These are phyloP conservation scores for Coelopa frigida DNA, from an alignment of 1,140 invertebrate genomes.

Conservation along the genomic window DNA sequence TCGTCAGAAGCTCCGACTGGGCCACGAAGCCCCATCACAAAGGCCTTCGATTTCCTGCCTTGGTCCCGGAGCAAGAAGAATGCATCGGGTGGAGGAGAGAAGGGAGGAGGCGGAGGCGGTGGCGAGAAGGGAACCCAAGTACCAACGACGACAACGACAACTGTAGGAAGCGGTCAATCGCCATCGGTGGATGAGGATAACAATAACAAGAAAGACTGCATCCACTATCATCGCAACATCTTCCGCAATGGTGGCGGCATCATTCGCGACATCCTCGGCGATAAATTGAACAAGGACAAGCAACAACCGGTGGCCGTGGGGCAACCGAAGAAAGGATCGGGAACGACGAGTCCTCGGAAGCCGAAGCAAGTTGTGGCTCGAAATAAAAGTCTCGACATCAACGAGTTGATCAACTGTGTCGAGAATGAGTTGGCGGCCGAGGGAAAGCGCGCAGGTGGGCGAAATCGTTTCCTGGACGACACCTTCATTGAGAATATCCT, in stretches of 20 bases:
- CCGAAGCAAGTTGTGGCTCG: conserved; percentile 27
- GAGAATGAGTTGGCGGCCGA: conserved; percentile 21
- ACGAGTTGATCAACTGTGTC: conserved; percentile 33
- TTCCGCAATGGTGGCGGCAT: conserved; percentile 37
- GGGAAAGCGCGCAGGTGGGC: background rate
- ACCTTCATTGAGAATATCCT: conserved; percentile 39
- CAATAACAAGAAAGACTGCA: background rate
- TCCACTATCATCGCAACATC: conserved; percentile 37
- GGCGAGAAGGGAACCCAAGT: conserved; percentile 20
- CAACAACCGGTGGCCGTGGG: conserved; percentile 22
- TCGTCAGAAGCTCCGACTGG: conserved; percentile 1
- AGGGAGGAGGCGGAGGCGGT: too few species aligned
- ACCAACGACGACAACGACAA: background rate
- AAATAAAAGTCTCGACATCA: conserved; percentile 39
- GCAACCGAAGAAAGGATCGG: conserved; percentile 12
- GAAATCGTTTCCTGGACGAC: conserved; percentile 33
- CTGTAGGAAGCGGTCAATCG: background rate
- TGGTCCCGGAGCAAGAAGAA: conserved; percentile 21
- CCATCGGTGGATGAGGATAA: conserved; percentile 19
- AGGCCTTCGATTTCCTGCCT: conserved; percentile 41
- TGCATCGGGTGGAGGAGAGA: background rate
- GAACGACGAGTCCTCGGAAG: conserved; percentile 15
- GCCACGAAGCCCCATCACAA: conserved; percentile 38
- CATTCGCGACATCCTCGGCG: conserved; percentile 38
- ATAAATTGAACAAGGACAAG: conserved; percentile 28